Conservation (phyloP, 2,113 vertebrate species). For the Pan paniscus region DNA sequence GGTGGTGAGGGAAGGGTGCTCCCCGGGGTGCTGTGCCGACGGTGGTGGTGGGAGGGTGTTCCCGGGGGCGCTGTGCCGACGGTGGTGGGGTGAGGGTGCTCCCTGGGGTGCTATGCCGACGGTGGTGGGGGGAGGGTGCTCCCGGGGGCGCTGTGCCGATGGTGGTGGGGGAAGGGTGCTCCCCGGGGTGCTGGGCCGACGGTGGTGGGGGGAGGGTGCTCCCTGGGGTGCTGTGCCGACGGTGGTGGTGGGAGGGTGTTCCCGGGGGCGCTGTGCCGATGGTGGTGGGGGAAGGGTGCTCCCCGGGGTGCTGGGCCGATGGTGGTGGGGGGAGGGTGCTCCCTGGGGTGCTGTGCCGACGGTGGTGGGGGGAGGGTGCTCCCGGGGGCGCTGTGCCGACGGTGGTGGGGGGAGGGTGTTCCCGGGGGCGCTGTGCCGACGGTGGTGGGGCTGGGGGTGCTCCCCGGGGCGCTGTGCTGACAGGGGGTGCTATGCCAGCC, state of each 20-base stretch:
- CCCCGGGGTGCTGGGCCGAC: rapidly evolving
- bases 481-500: no score
- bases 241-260: no score
- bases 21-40: rapidly evolving
- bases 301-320: rapidly evolving
- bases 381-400: rapidly evolving
- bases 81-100: background rate
- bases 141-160: rapidly evolving
- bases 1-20: no score
- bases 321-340: no score
- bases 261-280: no score
- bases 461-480: rapidly evolving
- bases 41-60: no score
- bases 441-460: background rate
- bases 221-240: rapidly evolving
- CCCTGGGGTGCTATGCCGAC: rapidly evolving
- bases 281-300: no score
- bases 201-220: no score
- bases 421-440: rapidly evolving
- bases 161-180: background rate
- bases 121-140: no score
- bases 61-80: rapidly evolving
- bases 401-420: no score
- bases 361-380: background rate
- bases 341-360: rapidly evolving